Evolutionary conservation across 2,113 vertebrate species (phyloP).

Genomic region (Pongo pygmaeus): DNA sequence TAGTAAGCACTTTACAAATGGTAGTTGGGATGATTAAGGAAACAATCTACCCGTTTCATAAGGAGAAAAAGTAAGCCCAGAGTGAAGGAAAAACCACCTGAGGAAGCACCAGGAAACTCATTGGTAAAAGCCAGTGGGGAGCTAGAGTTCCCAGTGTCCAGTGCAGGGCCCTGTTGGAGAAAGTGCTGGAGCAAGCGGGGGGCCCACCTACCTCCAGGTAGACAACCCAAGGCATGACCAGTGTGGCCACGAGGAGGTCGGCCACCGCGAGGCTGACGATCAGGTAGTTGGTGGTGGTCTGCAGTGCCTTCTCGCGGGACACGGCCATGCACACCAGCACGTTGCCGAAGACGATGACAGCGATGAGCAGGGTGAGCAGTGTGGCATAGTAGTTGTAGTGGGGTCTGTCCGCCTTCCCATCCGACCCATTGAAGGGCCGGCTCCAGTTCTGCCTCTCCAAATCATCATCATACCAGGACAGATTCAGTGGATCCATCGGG

Average conservation of each 20-base stretch:
- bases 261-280: conserved; percentile 98
- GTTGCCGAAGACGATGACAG: conserved; percentile 97
- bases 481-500: conserved; percentile 94
- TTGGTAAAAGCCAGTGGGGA: neutral
- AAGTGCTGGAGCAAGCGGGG: neutral
- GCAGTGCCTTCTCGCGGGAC: conserved; percentile 95
- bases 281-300: conserved; percentile 99
- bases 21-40: neutral
- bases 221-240: conserved; percentile 99
- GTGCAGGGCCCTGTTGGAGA: accelerated
- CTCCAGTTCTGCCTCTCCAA: conserved; percentile 89
- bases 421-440: conserved; percentile 88
- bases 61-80: neutral
- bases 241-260: conserved; percentile 94
- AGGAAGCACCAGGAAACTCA: neutral
- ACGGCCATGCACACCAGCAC: conserved; percentile 99
- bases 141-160: neutral
- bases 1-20: neutral
- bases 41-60: neutral
- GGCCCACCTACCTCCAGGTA: conserved; percentile 92
- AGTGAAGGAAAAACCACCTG: neutral
- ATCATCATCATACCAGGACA: conserved; percentile 92
- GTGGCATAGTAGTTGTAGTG: conserved; percentile 98
- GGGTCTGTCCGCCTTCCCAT: conserved; percentile 81
- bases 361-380: conserved; percentile 97